Conservation (phyloP, 2,888 invertebrate genomes). For the Lagria hirta region DNA sequence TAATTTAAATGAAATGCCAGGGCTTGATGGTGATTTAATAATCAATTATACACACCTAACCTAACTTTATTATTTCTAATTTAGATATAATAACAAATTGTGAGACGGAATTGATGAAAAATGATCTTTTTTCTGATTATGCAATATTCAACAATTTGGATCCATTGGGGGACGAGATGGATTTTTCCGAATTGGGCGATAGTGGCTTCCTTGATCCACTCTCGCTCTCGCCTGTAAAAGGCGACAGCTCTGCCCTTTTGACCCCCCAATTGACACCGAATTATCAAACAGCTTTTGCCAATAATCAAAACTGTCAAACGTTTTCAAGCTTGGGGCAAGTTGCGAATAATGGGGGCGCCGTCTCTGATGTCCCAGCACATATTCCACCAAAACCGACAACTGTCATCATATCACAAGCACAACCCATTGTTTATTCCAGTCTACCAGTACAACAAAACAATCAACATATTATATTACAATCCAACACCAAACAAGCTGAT, state of each 20-base stretch:
- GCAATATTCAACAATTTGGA: conserved; percentile 56
- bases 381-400: conserved; percentile 38
- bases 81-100: conserved; percentile 68
- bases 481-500: conserved; percentile 8
- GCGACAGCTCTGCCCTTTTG: conserved; percentile 3
- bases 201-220: conserved; percentile 39
- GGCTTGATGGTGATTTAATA: conserved; percentile 71
- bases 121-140: conserved; percentile 58
- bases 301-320: conserved; percentile 4
- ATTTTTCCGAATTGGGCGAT: conserved; percentile 55
- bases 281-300: conserved; percentile 7
- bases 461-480: conserved; percentile 40
- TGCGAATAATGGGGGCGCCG: conserved; percentile 27
- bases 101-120: conserved; percentile 66
- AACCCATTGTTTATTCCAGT: conserved; percentile 47
- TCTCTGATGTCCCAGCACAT: conserved; percentile 34
- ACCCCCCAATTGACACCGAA: conserved; percentile 3
- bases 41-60: conserved; percentile 12
- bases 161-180: conserved; percentile 55
- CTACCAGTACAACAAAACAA: conserved; percentile 36
- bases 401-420: conserved; percentile 46
- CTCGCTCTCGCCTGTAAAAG: conserved; percentile 34
- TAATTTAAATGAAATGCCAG: conserved; percentile 67
- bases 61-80: conserved; percentile 18
- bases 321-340: conserved; percentile 32